Percentiles rank a stretch among this genome's conserved stretches.
Conservation (phyloP, 1,140 invertebrate species). For the Steinernema khuongi region DNA sequence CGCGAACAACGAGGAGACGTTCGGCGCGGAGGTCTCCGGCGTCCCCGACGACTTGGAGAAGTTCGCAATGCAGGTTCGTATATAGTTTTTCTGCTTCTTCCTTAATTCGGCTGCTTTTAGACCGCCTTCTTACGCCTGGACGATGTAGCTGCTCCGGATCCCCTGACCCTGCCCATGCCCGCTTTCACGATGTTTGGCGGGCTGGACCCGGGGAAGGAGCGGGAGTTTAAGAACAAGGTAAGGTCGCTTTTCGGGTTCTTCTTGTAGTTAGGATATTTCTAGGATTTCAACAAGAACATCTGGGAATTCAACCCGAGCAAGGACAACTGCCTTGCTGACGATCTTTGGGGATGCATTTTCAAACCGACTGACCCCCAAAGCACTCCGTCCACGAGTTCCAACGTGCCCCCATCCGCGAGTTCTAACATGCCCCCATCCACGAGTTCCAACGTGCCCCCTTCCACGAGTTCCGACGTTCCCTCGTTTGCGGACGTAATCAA, state of each 20-base stretch:
- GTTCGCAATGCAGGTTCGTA: conserved; percentile 31
- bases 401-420: not conserved
- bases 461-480: not conserved
- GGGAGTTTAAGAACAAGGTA: not conserved
- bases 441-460: not conserved
- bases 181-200: conserved; percentile 10
- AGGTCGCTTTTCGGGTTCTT: not conserved
- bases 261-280: not conserved
- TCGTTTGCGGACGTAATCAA: not conserved
- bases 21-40: conserved; percentile 21
- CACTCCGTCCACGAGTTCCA: not conserved
- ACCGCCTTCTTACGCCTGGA: conserved; percentile 26
- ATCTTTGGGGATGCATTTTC: not conserved
- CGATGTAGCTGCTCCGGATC: conserved; percentile 21
- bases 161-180: conserved; percentile 24
- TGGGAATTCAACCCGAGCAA: not conserved
- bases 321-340: not conserved
- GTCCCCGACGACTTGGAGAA: conserved; percentile 23
- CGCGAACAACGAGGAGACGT: conserved; percentile 38
- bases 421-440: not conserved
- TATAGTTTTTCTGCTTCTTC: conserved; percentile 12
- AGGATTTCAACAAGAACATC: not conserved
- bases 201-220: not conserved
- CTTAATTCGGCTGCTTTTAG: conserved; percentile 15
- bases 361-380: not conserved